These are phyloP conservation scores for Athrips mouffetella DNA, from an alignment of 2,888 invertebrate species.

Conservation along the genomic window DNA sequence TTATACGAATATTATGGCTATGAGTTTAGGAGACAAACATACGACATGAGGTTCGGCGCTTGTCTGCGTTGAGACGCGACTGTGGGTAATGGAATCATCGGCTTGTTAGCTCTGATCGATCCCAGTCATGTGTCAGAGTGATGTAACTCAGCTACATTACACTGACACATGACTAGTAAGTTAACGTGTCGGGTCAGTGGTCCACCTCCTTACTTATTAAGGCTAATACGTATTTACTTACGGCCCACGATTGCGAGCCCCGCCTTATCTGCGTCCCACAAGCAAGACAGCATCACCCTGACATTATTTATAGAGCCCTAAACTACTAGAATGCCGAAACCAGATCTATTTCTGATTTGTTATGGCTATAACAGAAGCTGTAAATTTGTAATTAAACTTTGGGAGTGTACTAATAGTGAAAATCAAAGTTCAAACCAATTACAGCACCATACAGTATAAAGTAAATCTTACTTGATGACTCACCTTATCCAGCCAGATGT, in stretches of 20 bases:
- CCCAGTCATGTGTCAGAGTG: constrained; percentile 37
- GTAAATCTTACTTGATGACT: background rate
- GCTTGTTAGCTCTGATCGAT: constrained; percentile 64
- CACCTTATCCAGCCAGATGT: background rate
- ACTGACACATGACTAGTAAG: too few relatives aligned
- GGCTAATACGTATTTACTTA: constrained; percentile 15
- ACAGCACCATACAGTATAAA: background rate
- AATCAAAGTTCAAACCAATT: background rate
- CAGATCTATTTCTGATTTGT: constrained; percentile 3
- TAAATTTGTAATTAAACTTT: constrained; percentile 3
- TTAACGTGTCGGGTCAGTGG: constrained; percentile 38
- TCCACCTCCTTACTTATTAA: constrained; percentile 26
- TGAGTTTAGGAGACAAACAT: constrained; percentile 4
- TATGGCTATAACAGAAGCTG: background rate
- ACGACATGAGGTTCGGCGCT: background rate
- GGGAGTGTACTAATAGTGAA: constrained; percentile 6
- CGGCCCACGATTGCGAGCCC: background rate
- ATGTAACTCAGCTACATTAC: constrained; percentile 49
- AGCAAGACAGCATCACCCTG: background rate
- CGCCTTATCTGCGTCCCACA: background rate
- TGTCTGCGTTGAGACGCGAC: background rate
- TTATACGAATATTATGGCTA: background rate
- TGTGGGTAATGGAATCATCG: constrained; percentile 44
- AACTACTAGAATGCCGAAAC: background rate
- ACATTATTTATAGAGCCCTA: background rate